Percentiles rank a stretch among this genome's conserved stretches.
phyloP scores from a whole-genome alignment of 2,797 vertebrate genomes.

The Micropoecilia bifurca region DNA sequence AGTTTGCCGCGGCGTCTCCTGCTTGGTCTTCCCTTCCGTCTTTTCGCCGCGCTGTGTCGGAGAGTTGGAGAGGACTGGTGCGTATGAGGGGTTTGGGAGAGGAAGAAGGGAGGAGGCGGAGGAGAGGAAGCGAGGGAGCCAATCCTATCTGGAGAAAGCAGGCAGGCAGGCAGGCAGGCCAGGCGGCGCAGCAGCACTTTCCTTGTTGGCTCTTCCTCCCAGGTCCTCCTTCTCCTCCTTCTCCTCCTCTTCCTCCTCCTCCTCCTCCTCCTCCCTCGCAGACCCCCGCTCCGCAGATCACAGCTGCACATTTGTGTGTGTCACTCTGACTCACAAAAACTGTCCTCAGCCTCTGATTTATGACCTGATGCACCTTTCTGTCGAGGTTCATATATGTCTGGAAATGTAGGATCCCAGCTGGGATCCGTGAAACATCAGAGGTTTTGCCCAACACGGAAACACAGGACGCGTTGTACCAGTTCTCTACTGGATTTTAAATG shows the following conservation, averaged over 20 bases:
- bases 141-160: slow-evolving; percentile 70
- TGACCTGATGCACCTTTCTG: slow-evolving; percentile 12
- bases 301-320: slow-evolving; percentile 64
- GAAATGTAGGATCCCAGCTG: background rate
- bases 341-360: slow-evolving; percentile 13
- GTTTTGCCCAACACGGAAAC: background rate
- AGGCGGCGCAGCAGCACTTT: slow-evolving; percentile 76
- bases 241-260: slow-evolving; percentile 11
- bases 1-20: slow-evolving; percentile 34
- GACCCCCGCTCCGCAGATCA: slow-evolving; percentile 41
- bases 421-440: background rate
- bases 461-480: background rate
- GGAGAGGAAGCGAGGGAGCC: slow-evolving; percentile 73
- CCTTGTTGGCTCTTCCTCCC: slow-evolving; percentile 74
- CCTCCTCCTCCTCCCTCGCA: background rate
- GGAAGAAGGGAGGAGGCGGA: slow-evolving; percentile 64
- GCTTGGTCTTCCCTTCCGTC: slow-evolving; percentile 57
- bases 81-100: slow-evolving; percentile 73
- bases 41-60: slow-evolving; percentile 65
- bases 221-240: background rate
- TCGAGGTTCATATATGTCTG: background rate
- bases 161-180: slow-evolving; percentile 82
- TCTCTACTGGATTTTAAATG: background rate
- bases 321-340: slow-evolving; percentile 47
- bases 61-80: slow-evolving; percentile 71